Percentiles rank a stretch among this genome's conserved stretches.
Evolutionary conservation across 2,797 vertebrate species (phyloP).

Genomic region (Eidolon dupreanum): DNA sequence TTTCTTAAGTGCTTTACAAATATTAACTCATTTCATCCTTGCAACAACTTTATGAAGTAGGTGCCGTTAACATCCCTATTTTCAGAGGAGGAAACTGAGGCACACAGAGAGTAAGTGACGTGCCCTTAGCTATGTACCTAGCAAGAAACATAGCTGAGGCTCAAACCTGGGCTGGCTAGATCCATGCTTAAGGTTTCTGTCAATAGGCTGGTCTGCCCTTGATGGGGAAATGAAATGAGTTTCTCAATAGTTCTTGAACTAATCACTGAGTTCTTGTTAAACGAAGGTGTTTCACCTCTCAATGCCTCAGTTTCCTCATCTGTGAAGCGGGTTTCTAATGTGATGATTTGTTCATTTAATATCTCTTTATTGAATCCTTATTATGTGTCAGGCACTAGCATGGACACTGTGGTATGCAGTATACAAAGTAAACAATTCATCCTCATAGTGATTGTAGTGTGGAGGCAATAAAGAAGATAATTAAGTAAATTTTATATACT

Average conservation of each 20-base stretch:
- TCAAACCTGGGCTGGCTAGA: neutral
- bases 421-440: neutral
- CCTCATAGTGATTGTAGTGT: accelerated
- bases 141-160: neutral
- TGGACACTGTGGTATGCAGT: neutral
- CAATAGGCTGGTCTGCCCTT: neutral
- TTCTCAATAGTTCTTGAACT: neutral
- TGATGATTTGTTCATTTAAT: neutral
- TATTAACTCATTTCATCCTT: neutral
- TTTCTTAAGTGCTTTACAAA: slow-evolving; percentile 11
- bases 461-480: neutral
- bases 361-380: neutral
- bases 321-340: neutral
- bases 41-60: neutral
- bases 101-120: neutral
- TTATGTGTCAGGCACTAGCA: neutral
- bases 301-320: neutral
- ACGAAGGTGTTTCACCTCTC: neutral
- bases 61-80: neutral
- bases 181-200: neutral
- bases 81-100: slow-evolving; percentile 31
- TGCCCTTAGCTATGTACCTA: neutral
- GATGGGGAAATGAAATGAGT: neutral
- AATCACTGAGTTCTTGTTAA: neutral
- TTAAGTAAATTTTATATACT: neutral